Percentiles rank a stretch among this genome's conserved stretches.
phyloP scores from a whole-genome alignment of 2,113 vertebrate genomes.

The Entelurus aequoreus region DNA sequence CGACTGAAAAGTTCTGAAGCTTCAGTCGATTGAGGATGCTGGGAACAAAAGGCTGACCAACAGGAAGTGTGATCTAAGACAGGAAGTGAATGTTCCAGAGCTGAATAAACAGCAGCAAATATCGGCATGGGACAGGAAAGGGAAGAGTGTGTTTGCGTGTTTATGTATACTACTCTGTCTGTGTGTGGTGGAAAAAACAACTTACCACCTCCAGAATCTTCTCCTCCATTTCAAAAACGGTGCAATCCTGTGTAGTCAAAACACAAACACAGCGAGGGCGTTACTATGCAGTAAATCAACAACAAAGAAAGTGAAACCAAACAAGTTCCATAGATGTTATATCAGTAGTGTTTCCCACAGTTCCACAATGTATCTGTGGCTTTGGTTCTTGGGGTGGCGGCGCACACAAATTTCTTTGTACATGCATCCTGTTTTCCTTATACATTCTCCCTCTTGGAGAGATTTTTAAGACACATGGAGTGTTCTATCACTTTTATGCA shows the following conservation, averaged over 20 bases:
- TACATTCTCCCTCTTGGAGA: too few species aligned
- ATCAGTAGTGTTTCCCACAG: too few species aligned
- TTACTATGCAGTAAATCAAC: background rate
- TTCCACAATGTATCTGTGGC: too few species aligned
- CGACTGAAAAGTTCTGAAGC: slow-evolving; percentile 3
- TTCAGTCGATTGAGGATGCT: slow-evolving; percentile 9
- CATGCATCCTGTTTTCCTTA: too few species aligned
- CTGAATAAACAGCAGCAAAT: slow-evolving; percentile 43
- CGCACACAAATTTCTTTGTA: too few species aligned
- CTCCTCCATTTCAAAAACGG: slow-evolving; percentile 90
- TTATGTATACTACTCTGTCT: background rate
- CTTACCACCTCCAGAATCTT: slow-evolving; percentile 94
- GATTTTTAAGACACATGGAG: too few species aligned
- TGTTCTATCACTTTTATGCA: too few species aligned
- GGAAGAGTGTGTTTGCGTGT: slow-evolving; percentile 21
- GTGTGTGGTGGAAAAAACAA: slow-evolving; percentile 21
- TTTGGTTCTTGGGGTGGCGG: too few species aligned
- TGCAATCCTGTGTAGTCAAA: slow-evolving; percentile 79
- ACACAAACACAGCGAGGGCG: slow-evolving; percentile 21
- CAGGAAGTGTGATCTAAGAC: slow-evolving; percentile 59
- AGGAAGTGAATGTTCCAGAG: slow-evolving; percentile 50
- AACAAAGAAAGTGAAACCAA: background rate
- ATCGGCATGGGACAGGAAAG: slow-evolving; percentile 16
- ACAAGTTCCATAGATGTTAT: too few species aligned
- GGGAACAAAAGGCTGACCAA: slow-evolving; percentile 17